These are phyloP conservation scores for Venusia cambrica DNA, from an alignment of 2,888 invertebrate species.

Conservation along the genomic window DNA sequence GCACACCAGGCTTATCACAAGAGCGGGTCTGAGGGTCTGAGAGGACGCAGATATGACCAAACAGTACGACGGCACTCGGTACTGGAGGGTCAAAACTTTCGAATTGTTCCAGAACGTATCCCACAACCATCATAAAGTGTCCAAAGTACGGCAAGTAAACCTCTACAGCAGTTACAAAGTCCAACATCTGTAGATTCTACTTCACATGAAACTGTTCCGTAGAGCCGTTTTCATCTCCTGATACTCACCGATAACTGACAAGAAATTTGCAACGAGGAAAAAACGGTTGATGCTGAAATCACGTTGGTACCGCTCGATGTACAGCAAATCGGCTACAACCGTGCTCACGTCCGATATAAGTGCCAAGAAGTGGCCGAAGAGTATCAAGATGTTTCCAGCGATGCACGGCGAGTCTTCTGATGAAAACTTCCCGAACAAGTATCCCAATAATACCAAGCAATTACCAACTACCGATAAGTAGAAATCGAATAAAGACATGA, in stretches of 20 bases:
- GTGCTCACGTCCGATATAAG: conserved; percentile 35
- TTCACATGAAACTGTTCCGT: conserved; percentile 12
- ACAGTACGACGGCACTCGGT: conserved; percentile 57
- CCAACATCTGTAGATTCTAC: conserved; percentile 37
- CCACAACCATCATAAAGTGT: conserved; percentile 58
- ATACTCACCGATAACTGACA: conserved; percentile 44
- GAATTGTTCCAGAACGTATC: conserved; percentile 61
- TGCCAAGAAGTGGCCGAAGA: conserved; percentile 37
- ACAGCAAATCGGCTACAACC: conserved; percentile 32
- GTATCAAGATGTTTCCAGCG: conserved; percentile 34
- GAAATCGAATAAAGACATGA: conserved; percentile 34
- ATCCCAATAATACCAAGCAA: conserved; percentile 39
- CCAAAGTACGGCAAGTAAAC: conserved; percentile 55
- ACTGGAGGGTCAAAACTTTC: conserved; percentile 48
- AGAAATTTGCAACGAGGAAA: conserved; percentile 41
- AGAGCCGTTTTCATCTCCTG: conserved; percentile 35
- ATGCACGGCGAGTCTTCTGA: conserved; percentile 26
- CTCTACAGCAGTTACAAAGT: conserved; percentile 33
- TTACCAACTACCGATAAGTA: conserved; percentile 40
- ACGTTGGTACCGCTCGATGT: conserved; percentile 26
- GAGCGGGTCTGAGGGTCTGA: conserved; percentile 48
- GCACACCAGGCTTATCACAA: conserved; percentile 41
- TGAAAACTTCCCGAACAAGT: conserved; percentile 34
- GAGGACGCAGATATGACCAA: conserved; percentile 59
- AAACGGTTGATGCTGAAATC: conserved; percentile 35